A percentile compares a stretch with the other conserved stretches of the same genome.
Conservation (phyloP, 2,113 vertebrate genomes). For the Trinectes maculatus region DNA sequence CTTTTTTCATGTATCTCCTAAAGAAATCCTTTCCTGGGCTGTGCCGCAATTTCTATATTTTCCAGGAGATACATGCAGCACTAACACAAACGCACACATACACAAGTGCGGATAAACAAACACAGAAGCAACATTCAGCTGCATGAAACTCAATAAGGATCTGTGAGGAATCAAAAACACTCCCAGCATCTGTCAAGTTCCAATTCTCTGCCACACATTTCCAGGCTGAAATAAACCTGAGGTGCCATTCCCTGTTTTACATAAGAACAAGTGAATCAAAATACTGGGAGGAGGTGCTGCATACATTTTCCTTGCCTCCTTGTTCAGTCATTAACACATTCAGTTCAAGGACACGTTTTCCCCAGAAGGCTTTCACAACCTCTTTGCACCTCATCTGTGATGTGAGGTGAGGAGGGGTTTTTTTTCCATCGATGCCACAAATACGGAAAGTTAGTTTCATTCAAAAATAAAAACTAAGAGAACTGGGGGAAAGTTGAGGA, state of each 20-base stretch:
- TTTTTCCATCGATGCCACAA: constrained; percentile 20
- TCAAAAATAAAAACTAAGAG: constrained; percentile 41
- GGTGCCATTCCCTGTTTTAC: constrained; percentile 57
- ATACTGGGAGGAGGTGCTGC: constrained; percentile 51
- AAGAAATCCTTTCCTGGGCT: constrained; percentile 25
- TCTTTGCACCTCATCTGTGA: constrained; percentile 68
- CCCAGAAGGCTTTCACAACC: constrained; percentile 72
- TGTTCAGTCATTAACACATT: constrained; percentile 74
- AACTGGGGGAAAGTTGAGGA: constrained; percentile 60
- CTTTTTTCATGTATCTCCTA: constrained; percentile 8
- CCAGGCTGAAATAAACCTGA: constrained; percentile 53
- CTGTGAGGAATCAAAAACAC: constrained; percentile 49
- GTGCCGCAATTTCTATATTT: constrained; percentile 35
- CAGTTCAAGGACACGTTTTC: constrained; percentile 70
- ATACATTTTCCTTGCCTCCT: constrained; percentile 46
- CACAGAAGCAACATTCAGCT: constrained; percentile 32
- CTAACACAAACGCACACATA: constrained; percentile 25
- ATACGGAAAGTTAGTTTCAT: constrained; percentile 63
- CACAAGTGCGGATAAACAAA: constrained; percentile 55
- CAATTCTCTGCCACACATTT: constrained; percentile 29
- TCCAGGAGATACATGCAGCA: constrained; percentile 1
- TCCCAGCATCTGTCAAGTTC: constrained; percentile 48
- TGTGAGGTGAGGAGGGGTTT: constrained; percentile 24
- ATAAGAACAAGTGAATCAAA: constrained; percentile 52
- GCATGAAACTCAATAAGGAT: constrained; percentile 47